A percentile compares a stretch with the other conserved stretches of the same genome.
Evolutionary conservation across 2,113 vertebrate species (phyloP).

Genomic region (Pteropus alecto): DNA sequence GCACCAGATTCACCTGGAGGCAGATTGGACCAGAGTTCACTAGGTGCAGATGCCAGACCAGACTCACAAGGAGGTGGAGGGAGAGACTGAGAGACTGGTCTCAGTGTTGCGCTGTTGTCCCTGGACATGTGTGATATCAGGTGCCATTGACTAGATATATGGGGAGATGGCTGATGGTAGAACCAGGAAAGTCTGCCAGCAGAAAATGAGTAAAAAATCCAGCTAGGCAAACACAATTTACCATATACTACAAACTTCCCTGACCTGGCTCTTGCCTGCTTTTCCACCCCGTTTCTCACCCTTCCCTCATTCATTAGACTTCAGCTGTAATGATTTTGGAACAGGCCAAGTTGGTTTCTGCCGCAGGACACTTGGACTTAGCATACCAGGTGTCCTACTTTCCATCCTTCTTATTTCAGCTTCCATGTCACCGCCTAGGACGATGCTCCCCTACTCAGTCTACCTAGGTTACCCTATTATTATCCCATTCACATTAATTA

Average conservation of each 20-base stretch:
- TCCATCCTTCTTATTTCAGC: background rate
- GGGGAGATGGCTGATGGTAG: background rate
- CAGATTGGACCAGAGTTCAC: background rate
- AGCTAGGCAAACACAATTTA: background rate
- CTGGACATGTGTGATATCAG: background rate
- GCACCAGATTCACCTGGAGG: background rate
- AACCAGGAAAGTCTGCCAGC: background rate
- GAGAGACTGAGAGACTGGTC: background rate
- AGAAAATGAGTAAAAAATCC: background rate
- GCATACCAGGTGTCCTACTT: background rate
- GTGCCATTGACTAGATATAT: background rate
- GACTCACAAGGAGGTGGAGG: background rate
- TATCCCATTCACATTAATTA: background rate
- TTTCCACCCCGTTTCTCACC: background rate
- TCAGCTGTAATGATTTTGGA: background rate
- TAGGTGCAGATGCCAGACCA: background rate
- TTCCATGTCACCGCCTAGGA: background rate
- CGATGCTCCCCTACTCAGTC: background rate
- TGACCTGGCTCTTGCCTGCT: background rate
- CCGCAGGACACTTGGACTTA: background rate
- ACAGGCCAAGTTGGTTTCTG: background rate
- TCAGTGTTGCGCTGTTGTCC: background rate
- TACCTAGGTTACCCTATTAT: background rate
- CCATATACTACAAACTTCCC: background rate
- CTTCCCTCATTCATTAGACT: background rate